phyloP scores from a whole-genome alignment of 2,113 vertebrate genomes.

The Chrysochloris asiatica region DNA sequence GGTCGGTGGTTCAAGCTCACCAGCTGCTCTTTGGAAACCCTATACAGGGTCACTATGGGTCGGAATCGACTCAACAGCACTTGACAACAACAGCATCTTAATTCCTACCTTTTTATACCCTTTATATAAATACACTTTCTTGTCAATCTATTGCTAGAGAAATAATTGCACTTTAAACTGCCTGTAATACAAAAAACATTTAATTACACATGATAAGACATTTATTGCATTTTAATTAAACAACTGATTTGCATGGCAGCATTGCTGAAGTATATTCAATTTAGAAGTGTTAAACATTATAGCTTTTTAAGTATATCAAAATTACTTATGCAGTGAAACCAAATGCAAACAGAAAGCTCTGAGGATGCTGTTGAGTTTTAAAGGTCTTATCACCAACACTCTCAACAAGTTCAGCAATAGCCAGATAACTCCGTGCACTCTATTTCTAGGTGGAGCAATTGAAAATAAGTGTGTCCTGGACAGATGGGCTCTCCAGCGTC shows the following conservation, averaged over 20 bases:
- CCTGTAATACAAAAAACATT: constrained; percentile 1
- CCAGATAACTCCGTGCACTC: neutral
- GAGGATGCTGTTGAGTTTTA: neutral
- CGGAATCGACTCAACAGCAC: no score
- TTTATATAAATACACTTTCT: neutral
- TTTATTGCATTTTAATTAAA: constrained; percentile 62
- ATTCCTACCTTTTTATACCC: neutral
- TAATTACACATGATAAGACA: constrained; percentile 48
- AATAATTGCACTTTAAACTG: constrained; percentile 61
- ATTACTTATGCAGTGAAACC: neutral
- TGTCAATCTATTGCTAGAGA: constrained; percentile 35
- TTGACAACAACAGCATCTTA: no score
- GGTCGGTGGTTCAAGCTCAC: no score
- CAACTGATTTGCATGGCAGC: constrained; percentile 32
- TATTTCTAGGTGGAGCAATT: neutral
- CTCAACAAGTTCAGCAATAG: neutral
- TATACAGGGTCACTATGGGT: no score
- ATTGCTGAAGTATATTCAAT: neutral
- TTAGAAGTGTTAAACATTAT: constrained; percentile 36
- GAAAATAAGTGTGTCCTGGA: neutral
- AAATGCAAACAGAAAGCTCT: neutral
- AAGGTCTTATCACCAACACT: neutral
- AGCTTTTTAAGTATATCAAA: constrained; percentile 60
- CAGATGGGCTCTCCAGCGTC: no score
- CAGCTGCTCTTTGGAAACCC: no score